phyloP scores from a whole-genome alignment of 2,797 vertebrate genomes.

The Cyprinella venusta region DNA sequence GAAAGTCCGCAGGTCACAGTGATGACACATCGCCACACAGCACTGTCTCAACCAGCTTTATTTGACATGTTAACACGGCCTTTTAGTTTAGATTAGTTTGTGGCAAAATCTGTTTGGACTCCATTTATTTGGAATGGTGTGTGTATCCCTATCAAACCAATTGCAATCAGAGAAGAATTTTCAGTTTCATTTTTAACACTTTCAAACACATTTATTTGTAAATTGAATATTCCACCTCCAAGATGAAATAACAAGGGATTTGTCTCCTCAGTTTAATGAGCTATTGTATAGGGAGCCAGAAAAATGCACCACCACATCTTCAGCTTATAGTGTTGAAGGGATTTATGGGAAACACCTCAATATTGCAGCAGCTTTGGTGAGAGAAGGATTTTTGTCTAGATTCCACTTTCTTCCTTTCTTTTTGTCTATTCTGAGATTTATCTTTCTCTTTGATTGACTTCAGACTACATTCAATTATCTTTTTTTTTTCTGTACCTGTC shows the following conservation, averaged over 20 bases:
- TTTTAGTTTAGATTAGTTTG: not conserved
- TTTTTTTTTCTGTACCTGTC: not conserved
- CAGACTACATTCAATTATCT: not conserved
- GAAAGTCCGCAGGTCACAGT: constrained; percentile 20
- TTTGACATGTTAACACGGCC: constrained; percentile 30
- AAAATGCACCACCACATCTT: constrained; percentile 3
- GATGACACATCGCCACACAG: not conserved
- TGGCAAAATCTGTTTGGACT: not conserved
- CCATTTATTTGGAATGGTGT: not conserved
- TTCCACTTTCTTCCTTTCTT: not conserved
- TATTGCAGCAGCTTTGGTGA: not conserved
- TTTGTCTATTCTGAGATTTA: not conserved
- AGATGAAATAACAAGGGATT: constrained; percentile 4
- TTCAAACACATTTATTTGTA: constrained; percentile 16
- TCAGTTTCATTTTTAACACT: not conserved
- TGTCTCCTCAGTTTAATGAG: not conserved
- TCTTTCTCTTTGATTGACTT: constrained; percentile 1
- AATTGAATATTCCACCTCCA: not conserved
- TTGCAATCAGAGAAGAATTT: not conserved
- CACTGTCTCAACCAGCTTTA: constrained; percentile 3
- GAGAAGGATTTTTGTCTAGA: not conserved
- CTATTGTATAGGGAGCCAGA: not conserved
- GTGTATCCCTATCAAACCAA: not conserved
- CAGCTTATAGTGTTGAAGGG: not conserved
- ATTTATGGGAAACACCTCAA: not conserved